phyloP scores from a whole-genome alignment of 1,140 invertebrate species.

The Drosophila ficusphila region DNA sequence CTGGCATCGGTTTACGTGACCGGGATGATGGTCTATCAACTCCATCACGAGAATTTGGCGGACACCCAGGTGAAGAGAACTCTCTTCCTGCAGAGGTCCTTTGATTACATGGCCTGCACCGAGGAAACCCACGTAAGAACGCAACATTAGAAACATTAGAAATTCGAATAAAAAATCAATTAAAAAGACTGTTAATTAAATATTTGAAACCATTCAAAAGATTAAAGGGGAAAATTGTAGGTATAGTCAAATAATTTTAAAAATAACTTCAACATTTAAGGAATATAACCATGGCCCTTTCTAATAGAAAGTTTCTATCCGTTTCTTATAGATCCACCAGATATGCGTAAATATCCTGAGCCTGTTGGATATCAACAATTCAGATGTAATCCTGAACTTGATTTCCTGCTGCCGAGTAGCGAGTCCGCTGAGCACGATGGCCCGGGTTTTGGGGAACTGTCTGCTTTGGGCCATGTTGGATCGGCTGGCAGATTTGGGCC shows the following conservation, averaged over 20 bases:
- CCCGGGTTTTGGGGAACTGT: constrained; percentile 48
- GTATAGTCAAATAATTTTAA: too few relatives aligned
- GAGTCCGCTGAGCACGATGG: constrained; percentile 51
- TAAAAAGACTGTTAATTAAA: too few relatives aligned
- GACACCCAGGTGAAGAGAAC: constrained; percentile 46
- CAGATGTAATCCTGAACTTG: constrained; percentile 46
- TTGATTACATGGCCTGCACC: constrained; percentile 61
- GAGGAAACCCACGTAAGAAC: constrained; percentile 53
- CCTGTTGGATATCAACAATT: constrained; percentile 34
- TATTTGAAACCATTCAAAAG: too few relatives aligned
- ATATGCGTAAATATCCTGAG: constrained; percentile 33
- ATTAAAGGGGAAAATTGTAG: too few relatives aligned
- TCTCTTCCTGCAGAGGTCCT: constrained; percentile 54
- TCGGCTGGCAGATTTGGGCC: constrained; percentile 43
- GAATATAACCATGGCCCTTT: too few relatives aligned
- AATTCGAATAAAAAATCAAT: too few relatives aligned
- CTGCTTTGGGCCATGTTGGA: constrained; percentile 58
- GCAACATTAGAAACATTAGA: too few relatives aligned
- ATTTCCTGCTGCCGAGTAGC: constrained; percentile 52
- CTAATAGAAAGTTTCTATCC: too few relatives aligned
- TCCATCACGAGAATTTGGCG: constrained; percentile 40
- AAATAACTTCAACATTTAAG: too few relatives aligned
- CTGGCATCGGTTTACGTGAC: constrained; percentile 50
- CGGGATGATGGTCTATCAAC: constrained; percentile 56
- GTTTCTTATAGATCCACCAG: constrained; percentile 33